Conservation (phyloP, 2,113 vertebrate species). For the Tyrannus savana region DNA sequence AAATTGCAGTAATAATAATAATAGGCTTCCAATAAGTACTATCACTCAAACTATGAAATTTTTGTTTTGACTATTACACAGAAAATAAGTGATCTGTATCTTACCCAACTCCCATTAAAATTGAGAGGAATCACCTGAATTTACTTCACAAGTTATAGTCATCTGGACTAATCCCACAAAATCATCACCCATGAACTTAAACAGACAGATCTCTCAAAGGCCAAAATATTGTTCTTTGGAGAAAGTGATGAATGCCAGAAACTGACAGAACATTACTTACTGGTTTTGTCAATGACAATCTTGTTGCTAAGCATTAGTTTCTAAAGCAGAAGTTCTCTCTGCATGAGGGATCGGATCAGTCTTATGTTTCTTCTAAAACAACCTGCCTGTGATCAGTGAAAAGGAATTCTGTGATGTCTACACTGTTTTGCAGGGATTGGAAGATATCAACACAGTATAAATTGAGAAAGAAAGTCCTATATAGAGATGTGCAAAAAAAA, state of each 20-base stretch:
- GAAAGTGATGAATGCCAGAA: not conserved
- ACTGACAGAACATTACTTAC: not conserved
- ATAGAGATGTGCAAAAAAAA: not conserved
- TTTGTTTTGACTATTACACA: not conserved
- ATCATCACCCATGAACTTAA: slow-evolving; percentile 59
- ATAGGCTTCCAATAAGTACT: not conserved
- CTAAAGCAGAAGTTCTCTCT: not conserved
- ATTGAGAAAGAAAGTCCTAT: not conserved
- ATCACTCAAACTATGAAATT: not conserved
- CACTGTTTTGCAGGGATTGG: not conserved
- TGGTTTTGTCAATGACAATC: not conserved
- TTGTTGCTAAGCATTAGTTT: not conserved
- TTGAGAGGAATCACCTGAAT: not conserved
- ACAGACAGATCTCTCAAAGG: slow-evolving; percentile 58
- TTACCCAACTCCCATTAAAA: not conserved
- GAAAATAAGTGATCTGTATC: not conserved
- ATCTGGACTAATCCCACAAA: slow-evolving; percentile 61
- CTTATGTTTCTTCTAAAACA: not conserved
- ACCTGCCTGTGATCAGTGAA: not conserved
- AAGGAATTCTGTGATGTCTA: not conserved
- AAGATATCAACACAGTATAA: not conserved
- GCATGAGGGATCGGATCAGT: not conserved
- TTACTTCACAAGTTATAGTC: slow-evolving; percentile 27
- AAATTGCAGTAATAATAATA: not conserved
- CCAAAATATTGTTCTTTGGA: not conserved